Evolutionary conservation across 2,888 invertebrate species (phyloP), one percentile per base, ranked within the genome.

Genomic region (Melanostoma scalare): DNA sequence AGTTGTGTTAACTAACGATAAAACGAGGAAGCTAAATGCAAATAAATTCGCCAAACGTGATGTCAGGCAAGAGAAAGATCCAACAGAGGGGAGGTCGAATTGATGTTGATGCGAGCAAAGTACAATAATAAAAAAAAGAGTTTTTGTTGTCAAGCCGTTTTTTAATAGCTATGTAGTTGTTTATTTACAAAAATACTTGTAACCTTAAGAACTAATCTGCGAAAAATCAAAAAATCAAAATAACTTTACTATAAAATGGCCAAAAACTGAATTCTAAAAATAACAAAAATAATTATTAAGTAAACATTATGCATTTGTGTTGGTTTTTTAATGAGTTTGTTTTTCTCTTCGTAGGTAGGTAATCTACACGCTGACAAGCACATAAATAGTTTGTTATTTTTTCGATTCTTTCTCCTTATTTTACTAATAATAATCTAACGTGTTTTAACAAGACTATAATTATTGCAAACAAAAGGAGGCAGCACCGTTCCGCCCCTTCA

Each of bases 121-220:
- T 35, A 52, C 6, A 40, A 56, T 30, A 40, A 31, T 5, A 3
- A 30, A 3, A 61, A 63, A 58, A 71, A 63, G 6, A 44, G 42
- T 36, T 53, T 42, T 50, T 52, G 48, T 53, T 50, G 48, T 58
- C 38, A 63, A 76, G 72, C 81, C 55, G 48, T 72, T 73, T 73
- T 38, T 78, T 68, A 81, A 68, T 72, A 73, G 82, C 73, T 60
- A 48, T 60, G 42, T 55, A 48, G 63, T 63, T 73, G 73, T n/a
- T 67, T 84, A 79, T 84, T 84, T 84, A 84, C 84, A 84, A 82
- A 82, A 84, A 79, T 75, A 74, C 75, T 55, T 79, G 65, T 79
- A 76, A 56, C 71, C 40, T 67, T 61, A 50, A 50, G 40, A 50
- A 50, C 50, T 63, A n/a, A 50, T 31, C 38, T 30, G 30, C 46